A percentile compares a stretch with the other conserved stretches of the same genome.
These are phyloP conservation scores for Orbicella faveolata DNA, from an alignment of 64 coral and sea anemone species.

Conservation along the genomic window DNA sequence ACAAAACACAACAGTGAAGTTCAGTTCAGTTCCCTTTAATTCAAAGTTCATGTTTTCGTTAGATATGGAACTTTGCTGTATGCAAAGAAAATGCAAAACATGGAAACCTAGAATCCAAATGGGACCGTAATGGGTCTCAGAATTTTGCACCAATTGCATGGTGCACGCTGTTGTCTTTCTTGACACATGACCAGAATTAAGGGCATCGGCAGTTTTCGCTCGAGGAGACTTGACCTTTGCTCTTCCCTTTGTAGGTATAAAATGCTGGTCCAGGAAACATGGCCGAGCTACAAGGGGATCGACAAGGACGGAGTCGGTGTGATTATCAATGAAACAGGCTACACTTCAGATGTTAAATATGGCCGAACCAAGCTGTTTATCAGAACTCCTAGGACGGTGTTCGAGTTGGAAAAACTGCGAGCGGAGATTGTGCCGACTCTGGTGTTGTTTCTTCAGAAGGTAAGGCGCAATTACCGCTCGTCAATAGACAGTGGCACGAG, in stretches of 20 bases:
- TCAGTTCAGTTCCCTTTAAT: too few relatives aligned
- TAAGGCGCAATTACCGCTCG: slow-evolving; percentile 4
- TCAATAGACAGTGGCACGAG: not conserved
- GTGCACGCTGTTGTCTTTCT: too few relatives aligned
- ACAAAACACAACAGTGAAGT: too few relatives aligned
- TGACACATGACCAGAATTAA: too few relatives aligned
- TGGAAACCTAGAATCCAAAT: too few relatives aligned
- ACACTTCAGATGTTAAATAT: slow-evolving; percentile 75
- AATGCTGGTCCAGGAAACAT: slow-evolving; percentile 78
- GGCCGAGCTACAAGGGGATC: slow-evolving; percentile 79
- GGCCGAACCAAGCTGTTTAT: slow-evolving; percentile 94
- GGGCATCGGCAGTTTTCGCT: too few relatives aligned
- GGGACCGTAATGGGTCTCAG: too few relatives aligned
- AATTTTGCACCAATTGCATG: too few relatives aligned
- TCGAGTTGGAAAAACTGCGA: slow-evolving; percentile 72
- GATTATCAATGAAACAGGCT: slow-evolving; percentile 55
- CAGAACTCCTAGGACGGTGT: slow-evolving; percentile 83
- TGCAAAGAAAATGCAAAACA: too few relatives aligned
- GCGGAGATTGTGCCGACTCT: slow-evolving; percentile 68
- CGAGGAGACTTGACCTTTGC: not conserved
- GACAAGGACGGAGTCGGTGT: slow-evolving; percentile 69
- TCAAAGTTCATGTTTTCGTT: too few relatives aligned
- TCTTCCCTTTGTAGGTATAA: slow-evolving; percentile 70
- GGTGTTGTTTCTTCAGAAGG: slow-evolving; percentile 81
- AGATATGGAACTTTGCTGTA: too few relatives aligned